Evolutionary conservation across 1,140 invertebrate species (phyloP).

Genomic region (Drosophila miranda): DNA sequence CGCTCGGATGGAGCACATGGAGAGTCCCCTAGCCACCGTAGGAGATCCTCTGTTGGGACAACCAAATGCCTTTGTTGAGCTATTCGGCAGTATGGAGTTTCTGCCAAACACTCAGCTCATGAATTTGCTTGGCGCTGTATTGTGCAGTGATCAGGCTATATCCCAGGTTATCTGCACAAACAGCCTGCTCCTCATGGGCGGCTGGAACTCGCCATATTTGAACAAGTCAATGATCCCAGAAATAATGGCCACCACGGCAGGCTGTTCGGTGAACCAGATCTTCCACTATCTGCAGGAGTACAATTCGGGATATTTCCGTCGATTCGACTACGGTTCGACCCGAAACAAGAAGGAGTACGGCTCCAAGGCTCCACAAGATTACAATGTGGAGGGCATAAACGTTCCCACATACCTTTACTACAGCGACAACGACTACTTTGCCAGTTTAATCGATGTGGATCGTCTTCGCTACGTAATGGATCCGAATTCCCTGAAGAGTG

Average conservation of each 20-base stretch:
- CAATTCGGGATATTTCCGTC: slow-evolving; percentile 64
- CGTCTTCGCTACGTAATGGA: slow-evolving; percentile 77
- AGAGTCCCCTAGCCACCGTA: slow-evolving; percentile 74
- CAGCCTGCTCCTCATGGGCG: slow-evolving; percentile 84
- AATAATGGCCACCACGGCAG: slow-evolving; percentile 83
- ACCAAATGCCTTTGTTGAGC: slow-evolving; percentile 77
- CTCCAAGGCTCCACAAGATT: slow-evolving; percentile 83
- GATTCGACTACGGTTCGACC: slow-evolving; percentile 82
- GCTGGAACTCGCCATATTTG: slow-evolving; percentile 82
- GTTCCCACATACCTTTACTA: slow-evolving; percentile 86
- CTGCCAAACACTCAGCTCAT: slow-evolving; percentile 82
- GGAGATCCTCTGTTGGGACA: slow-evolving; percentile 55
- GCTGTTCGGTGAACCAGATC: slow-evolving; percentile 83
- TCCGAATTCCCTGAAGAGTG: slow-evolving; percentile 34
- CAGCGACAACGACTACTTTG: slow-evolving; percentile 85
- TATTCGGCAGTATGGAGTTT: slow-evolving; percentile 84
- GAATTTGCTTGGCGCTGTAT: slow-evolving; percentile 76
- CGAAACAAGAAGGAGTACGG: slow-evolving; percentile 83
- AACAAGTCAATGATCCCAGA: slow-evolving; percentile 77
- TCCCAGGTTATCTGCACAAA: slow-evolving; percentile 84
- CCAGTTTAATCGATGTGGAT: slow-evolving; percentile 85
- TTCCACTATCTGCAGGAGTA: slow-evolving; percentile 83
- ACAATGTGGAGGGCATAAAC: slow-evolving; percentile 84
- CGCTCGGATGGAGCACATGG: slow-evolving; percentile 76
- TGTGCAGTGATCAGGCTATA: slow-evolving; percentile 82